A percentile compares a stretch with the other conserved stretches of the same genome.
These are phyloP conservation scores for Apaloderma vittatum DNA, from an alignment of 2,113 vertebrate genomes.

Conservation along the genomic window DNA sequence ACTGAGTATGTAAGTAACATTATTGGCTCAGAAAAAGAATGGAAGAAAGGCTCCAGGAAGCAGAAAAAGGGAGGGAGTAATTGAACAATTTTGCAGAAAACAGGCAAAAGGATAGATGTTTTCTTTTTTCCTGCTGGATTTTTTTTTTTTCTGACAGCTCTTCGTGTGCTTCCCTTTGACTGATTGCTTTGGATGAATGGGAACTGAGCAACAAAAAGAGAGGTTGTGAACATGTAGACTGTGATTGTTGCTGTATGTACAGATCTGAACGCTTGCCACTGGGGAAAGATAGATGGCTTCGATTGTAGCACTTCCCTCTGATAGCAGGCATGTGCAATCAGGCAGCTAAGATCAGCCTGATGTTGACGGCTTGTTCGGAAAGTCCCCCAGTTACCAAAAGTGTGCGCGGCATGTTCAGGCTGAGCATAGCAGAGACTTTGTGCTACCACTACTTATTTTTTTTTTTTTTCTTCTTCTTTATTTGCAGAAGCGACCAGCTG, in stretches of 20 bases:
- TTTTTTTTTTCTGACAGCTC: background rate
- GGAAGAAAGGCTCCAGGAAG: background rate
- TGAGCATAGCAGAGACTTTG: background rate
- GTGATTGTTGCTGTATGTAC: background rate
- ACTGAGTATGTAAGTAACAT: background rate
- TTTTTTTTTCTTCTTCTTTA: background rate
- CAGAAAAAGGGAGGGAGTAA: background rate
- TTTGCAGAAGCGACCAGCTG: constrained; percentile 92
- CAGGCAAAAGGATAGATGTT: constrained; percentile 2
- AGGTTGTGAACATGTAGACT: background rate
- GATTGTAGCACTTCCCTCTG: background rate
- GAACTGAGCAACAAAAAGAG: constrained; percentile 1
- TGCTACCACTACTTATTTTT: background rate
- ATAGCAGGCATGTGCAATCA: background rate
- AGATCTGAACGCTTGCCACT: background rate
- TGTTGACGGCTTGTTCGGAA: background rate
- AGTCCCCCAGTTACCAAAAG: background rate
- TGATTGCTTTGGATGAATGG: constrained; percentile 22
- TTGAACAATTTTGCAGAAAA: background rate
- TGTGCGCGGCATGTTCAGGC: background rate
- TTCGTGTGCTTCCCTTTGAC: background rate
- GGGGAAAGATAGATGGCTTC: background rate
- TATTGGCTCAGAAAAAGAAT: constrained; percentile 17
- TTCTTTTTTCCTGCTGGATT: background rate
- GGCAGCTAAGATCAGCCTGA: background rate